Conservation (phyloP, 2,113 vertebrate species). For the Melanocharis versteri region DNA sequence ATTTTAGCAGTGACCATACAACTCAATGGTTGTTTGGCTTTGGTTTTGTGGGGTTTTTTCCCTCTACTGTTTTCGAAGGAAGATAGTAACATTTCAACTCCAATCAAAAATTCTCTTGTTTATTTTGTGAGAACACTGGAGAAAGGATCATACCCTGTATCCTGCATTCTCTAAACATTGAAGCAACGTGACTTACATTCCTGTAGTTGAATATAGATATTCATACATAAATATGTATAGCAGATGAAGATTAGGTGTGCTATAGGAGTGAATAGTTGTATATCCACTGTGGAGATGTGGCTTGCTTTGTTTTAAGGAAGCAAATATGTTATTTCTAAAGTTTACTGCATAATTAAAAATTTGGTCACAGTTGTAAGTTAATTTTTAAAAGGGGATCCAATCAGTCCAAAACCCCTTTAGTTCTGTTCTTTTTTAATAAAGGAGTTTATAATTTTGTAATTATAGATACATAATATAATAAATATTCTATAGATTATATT, state of each 20-base stretch:
- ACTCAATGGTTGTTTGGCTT: background rate
- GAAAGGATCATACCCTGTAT: background rate
- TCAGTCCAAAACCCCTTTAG: background rate
- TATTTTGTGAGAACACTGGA: background rate
- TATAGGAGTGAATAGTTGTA: background rate
- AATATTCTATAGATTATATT: too few relatives aligned
- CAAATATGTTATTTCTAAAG: background rate
- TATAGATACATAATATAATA: too few relatives aligned
- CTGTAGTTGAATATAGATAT: background rate
- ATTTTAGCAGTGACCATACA: background rate
- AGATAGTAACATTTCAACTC: background rate
- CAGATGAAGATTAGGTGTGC: background rate
- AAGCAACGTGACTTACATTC: background rate
- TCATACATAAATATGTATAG: background rate
- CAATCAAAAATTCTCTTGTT: background rate
- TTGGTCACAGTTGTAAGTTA: background rate
- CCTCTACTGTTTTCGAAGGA: background rate
- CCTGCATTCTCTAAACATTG: background rate
- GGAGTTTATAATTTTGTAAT: too few relatives aligned
- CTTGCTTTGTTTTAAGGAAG: background rate
- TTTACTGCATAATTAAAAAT: background rate
- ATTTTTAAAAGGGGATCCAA: background rate
- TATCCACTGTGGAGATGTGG: background rate
- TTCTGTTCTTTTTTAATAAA: background rate
- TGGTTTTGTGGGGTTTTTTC: fast-evolving